Conservation (phyloP, 2,113 vertebrate genomes). For the Megalops atlanticus region DNA sequence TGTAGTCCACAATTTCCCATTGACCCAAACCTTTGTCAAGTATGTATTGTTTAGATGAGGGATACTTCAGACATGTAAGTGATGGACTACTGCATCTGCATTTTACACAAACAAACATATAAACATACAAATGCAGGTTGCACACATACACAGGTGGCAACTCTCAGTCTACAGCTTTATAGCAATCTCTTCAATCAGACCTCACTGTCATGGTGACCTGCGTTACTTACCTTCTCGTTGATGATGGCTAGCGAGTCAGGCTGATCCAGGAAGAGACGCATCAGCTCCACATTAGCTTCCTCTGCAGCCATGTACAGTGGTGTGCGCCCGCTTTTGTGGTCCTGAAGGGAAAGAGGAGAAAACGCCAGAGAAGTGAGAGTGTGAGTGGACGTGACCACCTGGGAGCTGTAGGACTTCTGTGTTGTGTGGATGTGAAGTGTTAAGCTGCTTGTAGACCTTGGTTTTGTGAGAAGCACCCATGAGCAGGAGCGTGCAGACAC, state of each 20-base stretch:
- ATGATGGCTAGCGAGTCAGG: slow-evolving; percentile 72
- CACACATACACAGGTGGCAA: too few species aligned
- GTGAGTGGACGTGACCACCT: too few species aligned
- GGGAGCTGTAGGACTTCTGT: background rate
- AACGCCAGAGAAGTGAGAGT: background rate
- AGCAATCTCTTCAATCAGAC: too few species aligned
- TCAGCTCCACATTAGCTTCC: slow-evolving; percentile 88
- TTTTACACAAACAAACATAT: too few species aligned
- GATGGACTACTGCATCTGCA: too few species aligned
- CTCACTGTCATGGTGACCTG: background rate
- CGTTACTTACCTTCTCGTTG: slow-evolving; percentile 77
- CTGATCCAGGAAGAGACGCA: slow-evolving; percentile 80
- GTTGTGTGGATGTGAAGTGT: background rate
- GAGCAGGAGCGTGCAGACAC: slow-evolving; percentile 79
- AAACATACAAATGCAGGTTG: too few species aligned
- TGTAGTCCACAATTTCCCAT: too few species aligned
- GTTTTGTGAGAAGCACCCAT: slow-evolving; percentile 85
- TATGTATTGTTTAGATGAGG: too few species aligned
- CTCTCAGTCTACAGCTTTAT: too few species aligned
- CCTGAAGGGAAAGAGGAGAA: slow-evolving; percentile 63
- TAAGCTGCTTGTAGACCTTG: slow-evolving; percentile 61
- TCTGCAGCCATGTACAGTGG: slow-evolving; percentile 87
- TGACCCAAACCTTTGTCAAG: too few species aligned
- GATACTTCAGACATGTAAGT: too few species aligned
- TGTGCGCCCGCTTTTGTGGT: slow-evolving; percentile 88